These are phyloP conservation scores for Labia minor DNA, from an alignment of 2,888 invertebrate genomes.

Conservation along the genomic window DNA sequence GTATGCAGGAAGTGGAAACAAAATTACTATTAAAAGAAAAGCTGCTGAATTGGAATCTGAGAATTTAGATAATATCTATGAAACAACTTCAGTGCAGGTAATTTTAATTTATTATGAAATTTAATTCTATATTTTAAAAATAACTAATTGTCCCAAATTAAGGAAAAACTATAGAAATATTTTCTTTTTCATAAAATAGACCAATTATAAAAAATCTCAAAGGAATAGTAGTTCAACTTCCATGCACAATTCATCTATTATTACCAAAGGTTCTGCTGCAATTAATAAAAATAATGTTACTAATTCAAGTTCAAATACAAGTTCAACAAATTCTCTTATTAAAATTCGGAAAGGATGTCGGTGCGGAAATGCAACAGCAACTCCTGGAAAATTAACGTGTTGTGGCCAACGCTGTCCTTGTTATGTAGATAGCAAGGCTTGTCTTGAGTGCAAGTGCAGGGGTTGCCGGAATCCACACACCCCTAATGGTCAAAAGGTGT, in stretches of 20 bases:
- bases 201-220: constrained; percentile 33
- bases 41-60: constrained; percentile 37
- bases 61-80: constrained; percentile 24
- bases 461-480: constrained; percentile 87
- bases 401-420: constrained; percentile 91
- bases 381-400: constrained; percentile 82
- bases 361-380: constrained; percentile 81
- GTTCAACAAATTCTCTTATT: background rate
- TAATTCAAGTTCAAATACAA: background rate
- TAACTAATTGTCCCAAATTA: too few relatives aligned
- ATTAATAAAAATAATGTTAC: background rate
- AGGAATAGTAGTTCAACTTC: constrained; percentile 33
- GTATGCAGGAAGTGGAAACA: constrained; percentile 69
- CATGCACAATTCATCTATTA: too few relatives aligned
- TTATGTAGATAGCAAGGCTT: constrained; percentile 81
- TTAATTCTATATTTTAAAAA: background rate
- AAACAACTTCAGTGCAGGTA: constrained; percentile 41
- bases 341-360: constrained; percentile 51
- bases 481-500: constrained; percentile 68
- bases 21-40: constrained; percentile 73
- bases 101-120: constrained; percentile 28
- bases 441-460: constrained; percentile 80
- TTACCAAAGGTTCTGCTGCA: background rate
- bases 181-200: constrained; percentile 35
- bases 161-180: constrained; percentile 34